These are phyloP conservation scores for Alca torda DNA, from an alignment of 2,797 vertebrate genomes.

Conservation along the genomic window DNA sequence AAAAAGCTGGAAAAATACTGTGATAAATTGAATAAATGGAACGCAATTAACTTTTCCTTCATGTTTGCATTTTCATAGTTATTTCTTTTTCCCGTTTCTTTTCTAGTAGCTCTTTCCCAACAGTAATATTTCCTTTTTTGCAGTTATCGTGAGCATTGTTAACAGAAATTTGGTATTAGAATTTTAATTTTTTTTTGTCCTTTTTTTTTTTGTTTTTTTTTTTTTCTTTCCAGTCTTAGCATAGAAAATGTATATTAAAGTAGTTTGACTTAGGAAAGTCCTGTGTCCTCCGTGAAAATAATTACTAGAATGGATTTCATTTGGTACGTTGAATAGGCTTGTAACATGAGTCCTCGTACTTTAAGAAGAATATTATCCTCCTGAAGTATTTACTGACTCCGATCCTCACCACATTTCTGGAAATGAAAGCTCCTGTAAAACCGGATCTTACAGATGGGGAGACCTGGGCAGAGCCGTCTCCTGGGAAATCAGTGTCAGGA, in stretches of 20 bases:
- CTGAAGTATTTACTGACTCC: not conserved
- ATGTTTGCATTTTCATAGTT: constrained; percentile 22
- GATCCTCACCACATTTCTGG: not conserved
- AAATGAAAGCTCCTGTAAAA: not conserved
- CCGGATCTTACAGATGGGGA: not conserved
- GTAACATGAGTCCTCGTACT: not conserved
- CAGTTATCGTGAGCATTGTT: not conserved
- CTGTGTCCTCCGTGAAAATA: not conserved
- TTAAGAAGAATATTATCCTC: not conserved
- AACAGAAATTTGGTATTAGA: constrained; percentile 25
- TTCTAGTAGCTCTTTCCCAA: not conserved
- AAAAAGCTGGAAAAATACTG: constrained; percentile 8
- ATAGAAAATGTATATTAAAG: not conserved
- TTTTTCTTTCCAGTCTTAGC: not conserved
- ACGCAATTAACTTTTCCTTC: constrained; percentile 46
- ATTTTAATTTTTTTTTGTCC: not conserved
- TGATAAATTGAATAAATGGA: constrained; percentile 32
- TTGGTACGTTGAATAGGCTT: not conserved
- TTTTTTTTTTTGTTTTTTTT: not conserved
- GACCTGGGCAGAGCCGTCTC: not conserved
- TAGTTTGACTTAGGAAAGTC: not conserved
- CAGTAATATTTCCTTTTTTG: not conserved
- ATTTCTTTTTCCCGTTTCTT: not conserved
- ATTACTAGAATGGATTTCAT: not conserved
- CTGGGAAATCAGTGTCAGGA: not conserved